Conservation (phyloP, 2,113 vertebrate genomes). For the Thryonomys swinderianus region DNA sequence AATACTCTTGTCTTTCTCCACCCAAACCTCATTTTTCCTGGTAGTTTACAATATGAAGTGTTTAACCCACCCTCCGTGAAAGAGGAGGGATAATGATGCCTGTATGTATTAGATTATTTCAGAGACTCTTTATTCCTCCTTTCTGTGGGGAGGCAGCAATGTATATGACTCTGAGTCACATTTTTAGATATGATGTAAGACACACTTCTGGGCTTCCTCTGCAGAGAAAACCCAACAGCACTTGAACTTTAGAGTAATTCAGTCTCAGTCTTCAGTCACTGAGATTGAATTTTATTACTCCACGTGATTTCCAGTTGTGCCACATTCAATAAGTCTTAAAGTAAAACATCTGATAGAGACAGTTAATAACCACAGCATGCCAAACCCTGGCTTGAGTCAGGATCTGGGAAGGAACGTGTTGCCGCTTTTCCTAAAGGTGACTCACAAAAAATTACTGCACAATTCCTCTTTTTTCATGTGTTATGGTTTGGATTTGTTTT, state of each 20-base stretch:
- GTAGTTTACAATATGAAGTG: neutral
- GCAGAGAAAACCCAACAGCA: constrained; percentile 6
- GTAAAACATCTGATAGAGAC: neutral
- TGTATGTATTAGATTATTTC: neutral
- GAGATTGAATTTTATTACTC: constrained; percentile 57
- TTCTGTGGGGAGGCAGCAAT: neutral
- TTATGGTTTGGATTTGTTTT: constrained; percentile 38
- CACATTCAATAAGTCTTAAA: constrained; percentile 3
- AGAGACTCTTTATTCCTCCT: neutral
- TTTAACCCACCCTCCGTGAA: neutral
- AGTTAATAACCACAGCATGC: neutral
- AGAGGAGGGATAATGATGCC: neutral
- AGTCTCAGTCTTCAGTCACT: no score
- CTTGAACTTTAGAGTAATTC: constrained; percentile 41
- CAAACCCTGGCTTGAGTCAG: neutral
- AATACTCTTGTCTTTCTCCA: neutral
- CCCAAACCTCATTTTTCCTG: neutral
- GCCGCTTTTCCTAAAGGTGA: neutral
- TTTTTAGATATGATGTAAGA: neutral
- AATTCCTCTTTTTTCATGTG: neutral
- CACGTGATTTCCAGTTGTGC: neutral
- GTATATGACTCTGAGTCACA: neutral
- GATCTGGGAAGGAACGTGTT: neutral
- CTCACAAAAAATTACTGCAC: neutral
- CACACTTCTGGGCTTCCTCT: neutral